phyloP scores from a whole-genome alignment of 2,113 vertebrate genomes.

The Alectura lathami region DNA sequence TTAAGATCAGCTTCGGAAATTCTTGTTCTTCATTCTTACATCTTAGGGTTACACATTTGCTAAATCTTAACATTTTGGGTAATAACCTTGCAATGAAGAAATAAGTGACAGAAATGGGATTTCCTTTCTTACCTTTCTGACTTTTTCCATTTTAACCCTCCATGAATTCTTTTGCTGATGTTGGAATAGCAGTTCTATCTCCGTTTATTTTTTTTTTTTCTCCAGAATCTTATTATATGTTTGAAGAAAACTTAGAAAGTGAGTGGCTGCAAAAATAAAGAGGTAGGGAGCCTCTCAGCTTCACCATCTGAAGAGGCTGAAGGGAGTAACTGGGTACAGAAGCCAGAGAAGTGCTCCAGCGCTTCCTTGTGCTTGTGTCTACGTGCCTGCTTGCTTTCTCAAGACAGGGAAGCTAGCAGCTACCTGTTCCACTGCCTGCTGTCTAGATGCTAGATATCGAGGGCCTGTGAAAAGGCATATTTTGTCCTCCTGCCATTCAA shows the following conservation, averaged over 20 bases:
- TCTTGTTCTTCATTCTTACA: not conserved
- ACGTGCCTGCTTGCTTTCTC: not conserved
- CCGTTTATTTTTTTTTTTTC: not conserved
- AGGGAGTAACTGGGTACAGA: not conserved
- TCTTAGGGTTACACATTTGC: not conserved
- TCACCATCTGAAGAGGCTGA: not conserved
- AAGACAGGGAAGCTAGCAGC: rapidly evolving
- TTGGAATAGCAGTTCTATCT: not conserved
- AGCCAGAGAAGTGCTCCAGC: not conserved
- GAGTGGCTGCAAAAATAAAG: not conserved
- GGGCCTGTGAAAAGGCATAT: not conserved
- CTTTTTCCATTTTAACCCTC: not conserved
- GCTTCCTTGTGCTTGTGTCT: not conserved
- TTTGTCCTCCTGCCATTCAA: not conserved
- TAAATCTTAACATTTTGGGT: not conserved
- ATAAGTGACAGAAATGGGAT: not conserved
- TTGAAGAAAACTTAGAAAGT: not conserved
- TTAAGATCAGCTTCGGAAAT: not conserved
- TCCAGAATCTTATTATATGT: not conserved
- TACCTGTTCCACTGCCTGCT: not conserved
- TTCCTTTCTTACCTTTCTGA: not conserved
- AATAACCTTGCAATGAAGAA: not conserved
- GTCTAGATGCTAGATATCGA: not conserved
- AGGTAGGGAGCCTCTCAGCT: not conserved
- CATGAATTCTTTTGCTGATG: not conserved